phyloP scores from a whole-genome alignment of 1,140 invertebrate genomes.

The Ostrea denselamellosa region DNA sequence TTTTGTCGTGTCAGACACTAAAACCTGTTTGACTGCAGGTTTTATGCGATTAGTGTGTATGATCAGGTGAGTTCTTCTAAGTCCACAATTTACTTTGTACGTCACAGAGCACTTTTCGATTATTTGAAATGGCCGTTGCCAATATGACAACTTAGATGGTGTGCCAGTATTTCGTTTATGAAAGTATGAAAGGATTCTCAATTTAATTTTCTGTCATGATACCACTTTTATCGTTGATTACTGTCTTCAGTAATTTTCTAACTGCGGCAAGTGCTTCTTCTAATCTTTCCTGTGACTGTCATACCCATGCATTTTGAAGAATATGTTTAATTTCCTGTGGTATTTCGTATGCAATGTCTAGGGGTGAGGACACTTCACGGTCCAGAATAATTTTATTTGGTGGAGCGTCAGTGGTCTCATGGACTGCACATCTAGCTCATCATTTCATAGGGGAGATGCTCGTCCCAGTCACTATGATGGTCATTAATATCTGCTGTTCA shows the following conservation, averaged over 20 bases:
- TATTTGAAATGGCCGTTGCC: not conserved
- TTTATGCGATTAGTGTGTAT: not conserved
- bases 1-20: too few species aligned
- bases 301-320: not conserved
- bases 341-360: too few species aligned
- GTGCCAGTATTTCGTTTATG: not conserved
- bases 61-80: not conserved
- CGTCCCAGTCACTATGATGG: not conserved
- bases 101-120: conserved; percentile 30
- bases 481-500: not conserved
- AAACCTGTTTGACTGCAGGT: not conserved
- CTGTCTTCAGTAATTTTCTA: not conserved
- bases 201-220: not conserved
- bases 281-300: not conserved
- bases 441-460: not conserved
- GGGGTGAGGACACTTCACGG: not conserved
- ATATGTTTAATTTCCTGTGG: too few species aligned
- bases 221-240: not conserved
- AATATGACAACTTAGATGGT: conserved; percentile 21
- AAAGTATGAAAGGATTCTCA: not conserved
- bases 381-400: not conserved
- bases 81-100: not conserved
- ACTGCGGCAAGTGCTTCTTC: not conserved
- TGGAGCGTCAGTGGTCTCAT: not conserved
- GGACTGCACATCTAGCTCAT: not conserved